Percentiles rank a stretch among this genome's conserved stretches.
phyloP scores from a whole-genome alignment of 2,113 vertebrate genomes.

The Leptobrachium ailaonicum region DNA sequence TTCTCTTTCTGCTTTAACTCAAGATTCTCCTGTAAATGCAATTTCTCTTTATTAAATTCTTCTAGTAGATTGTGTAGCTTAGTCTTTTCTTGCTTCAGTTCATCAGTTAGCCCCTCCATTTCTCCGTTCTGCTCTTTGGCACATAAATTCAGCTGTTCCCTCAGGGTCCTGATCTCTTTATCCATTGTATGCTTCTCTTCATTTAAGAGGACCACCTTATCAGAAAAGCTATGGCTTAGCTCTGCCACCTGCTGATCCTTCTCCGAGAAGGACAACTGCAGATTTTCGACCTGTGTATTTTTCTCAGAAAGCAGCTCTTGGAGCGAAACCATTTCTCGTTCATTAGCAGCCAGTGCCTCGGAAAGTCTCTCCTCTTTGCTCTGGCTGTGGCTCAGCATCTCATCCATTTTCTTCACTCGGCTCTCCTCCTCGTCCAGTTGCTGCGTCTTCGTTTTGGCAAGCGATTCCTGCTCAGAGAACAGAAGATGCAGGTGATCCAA shows the following conservation, averaged over 20 bases:
- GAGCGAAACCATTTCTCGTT: constrained; percentile 56
- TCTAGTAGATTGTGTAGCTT: constrained; percentile 47
- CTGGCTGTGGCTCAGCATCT: constrained; percentile 63
- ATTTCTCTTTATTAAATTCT: constrained; percentile 16
- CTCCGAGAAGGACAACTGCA: constrained; percentile 70
- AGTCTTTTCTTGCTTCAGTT: constrained; percentile 40
- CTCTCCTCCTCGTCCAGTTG: constrained; percentile 74
- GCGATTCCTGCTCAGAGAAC: constrained; percentile 70
- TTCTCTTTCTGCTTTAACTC: constrained; percentile 52
- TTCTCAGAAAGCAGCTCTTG: constrained; percentile 70
- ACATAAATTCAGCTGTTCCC: constrained; percentile 72
- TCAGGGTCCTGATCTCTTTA: constrained; percentile 78
- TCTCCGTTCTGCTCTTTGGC: constrained; percentile 54
- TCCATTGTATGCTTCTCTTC: constrained; percentile 81
- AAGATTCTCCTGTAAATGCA: background rate
- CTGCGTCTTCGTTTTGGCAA: constrained; percentile 67
- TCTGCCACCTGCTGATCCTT: constrained; percentile 81
- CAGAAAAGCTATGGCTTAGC: constrained; percentile 78
- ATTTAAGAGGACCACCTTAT: constrained; percentile 82
- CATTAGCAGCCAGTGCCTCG: constrained; percentile 60
- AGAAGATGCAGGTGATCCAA: constrained; percentile 68
- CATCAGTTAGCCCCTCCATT: constrained; percentile 52
- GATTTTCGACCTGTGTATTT: constrained; percentile 66
- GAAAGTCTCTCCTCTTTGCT: constrained; percentile 69
- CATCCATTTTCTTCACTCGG: constrained; percentile 63